phyloP scores from a whole-genome alignment of 2,797 vertebrate genomes.

The Xenops minutus region DNA sequence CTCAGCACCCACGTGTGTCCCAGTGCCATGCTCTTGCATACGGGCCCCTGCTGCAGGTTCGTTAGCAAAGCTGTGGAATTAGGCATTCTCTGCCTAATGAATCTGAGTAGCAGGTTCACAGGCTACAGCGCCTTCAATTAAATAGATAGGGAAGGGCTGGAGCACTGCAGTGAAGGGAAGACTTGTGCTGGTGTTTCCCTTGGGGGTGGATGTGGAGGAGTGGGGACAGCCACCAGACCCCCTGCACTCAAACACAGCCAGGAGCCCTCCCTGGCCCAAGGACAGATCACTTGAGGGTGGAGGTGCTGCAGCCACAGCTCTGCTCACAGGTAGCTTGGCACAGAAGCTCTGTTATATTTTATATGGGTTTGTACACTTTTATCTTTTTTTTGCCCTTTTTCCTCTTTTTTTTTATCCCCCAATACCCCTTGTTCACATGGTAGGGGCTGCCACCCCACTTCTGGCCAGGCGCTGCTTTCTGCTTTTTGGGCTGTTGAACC shows the following conservation, averaged over 20 bases:
- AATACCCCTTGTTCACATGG: neutral
- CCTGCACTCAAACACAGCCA: rapidly evolving
- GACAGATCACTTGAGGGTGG: neutral
- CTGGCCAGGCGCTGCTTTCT: neutral
- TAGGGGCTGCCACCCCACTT: neutral
- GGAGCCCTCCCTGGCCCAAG: neutral
- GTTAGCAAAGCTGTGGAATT: constrained; percentile 60
- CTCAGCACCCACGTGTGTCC: rapidly evolving
- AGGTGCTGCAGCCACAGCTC: neutral
- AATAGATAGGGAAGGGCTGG: constrained; percentile 59
- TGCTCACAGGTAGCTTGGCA: no score
- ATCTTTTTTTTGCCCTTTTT: neutral
- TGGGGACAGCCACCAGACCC: no score
- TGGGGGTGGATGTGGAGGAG: neutral
- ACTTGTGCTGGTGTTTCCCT: neutral
- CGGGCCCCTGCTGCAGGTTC: neutral
- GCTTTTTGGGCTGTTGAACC: neutral
- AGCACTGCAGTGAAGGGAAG: neutral
- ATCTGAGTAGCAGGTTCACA: constrained; percentile 62
- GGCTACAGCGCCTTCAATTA: constrained; percentile 68
- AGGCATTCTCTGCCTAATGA: constrained; percentile 60
- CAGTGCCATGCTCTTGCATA: neutral
- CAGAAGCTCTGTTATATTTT: neutral
- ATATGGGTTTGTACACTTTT: neutral
- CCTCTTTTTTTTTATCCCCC: rapidly evolving